Conservation (phyloP, 1,140 invertebrate species). For the Zaprionus nigranus region DNA sequence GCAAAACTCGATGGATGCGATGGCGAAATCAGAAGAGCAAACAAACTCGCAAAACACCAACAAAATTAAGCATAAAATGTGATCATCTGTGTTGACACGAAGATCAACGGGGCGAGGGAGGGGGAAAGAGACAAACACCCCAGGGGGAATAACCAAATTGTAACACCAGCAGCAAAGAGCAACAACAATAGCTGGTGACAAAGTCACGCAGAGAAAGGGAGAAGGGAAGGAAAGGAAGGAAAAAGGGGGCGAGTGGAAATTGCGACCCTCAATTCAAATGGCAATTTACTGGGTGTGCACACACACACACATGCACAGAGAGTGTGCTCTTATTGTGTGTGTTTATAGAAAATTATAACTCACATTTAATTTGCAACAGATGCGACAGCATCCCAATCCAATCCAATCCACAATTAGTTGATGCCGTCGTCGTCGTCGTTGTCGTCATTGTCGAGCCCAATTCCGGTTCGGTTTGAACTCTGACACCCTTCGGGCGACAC, state of each 20-base stretch:
- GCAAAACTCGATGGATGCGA: slow-evolving; percentile 28
- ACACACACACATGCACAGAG: slow-evolving; percentile 18
- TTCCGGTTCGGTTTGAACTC: slow-evolving; percentile 70
- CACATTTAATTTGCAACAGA: slow-evolving; percentile 84
- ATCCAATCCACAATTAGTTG: slow-evolving; percentile 43
- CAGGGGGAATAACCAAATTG: slow-evolving; percentile 69
- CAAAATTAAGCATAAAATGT: slow-evolving; percentile 83
- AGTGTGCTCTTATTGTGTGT: slow-evolving; percentile 51
- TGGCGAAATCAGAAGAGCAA: slow-evolving; percentile 70
- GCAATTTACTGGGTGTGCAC: slow-evolving; percentile 66
- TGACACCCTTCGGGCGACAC: slow-evolving; percentile 62
- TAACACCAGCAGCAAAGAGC: slow-evolving; percentile 73
- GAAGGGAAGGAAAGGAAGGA: slow-evolving; percentile 13
- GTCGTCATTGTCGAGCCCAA: slow-evolving; percentile 7
- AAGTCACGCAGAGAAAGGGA: slow-evolving; percentile 14
- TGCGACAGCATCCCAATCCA: slow-evolving; percentile 66
- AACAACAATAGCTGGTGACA: slow-evolving; percentile 26
- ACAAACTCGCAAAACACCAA: slow-evolving; percentile 41
- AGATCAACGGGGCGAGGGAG: slow-evolving; percentile 65
- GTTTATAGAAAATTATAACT: slow-evolving; percentile 83
- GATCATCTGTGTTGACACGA: slow-evolving; percentile 84
- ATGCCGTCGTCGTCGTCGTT: background rate
- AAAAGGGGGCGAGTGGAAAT: slow-evolving; percentile 22
- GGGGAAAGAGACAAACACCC: slow-evolving; percentile 16
- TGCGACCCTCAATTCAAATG: slow-evolving; percentile 73